A percentile compares a stretch with the other conserved stretches of the same genome.
Conservation (phyloP, 2,888 invertebrate genomes). For the Beris chalybata region DNA sequence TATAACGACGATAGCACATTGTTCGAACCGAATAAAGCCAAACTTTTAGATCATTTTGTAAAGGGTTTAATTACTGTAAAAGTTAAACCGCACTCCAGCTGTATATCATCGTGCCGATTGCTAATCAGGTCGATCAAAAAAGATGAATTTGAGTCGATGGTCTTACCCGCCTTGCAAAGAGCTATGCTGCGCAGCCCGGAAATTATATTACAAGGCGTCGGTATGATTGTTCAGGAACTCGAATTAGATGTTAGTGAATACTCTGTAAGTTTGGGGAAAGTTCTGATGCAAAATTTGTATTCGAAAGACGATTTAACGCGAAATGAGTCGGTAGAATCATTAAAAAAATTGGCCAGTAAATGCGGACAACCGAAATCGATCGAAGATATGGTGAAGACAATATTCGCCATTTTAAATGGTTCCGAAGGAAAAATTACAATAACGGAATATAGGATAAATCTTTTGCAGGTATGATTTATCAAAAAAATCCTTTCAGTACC, state of each 20-base stretch:
- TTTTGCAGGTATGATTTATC: slow-evolving; percentile 65
- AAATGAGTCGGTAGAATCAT: slow-evolving; percentile 71
- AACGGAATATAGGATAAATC: slow-evolving; percentile 83
- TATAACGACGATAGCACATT: slow-evolving; percentile 46
- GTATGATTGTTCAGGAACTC: slow-evolving; percentile 71
- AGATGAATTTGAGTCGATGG: slow-evolving; percentile 69
- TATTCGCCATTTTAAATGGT: slow-evolving; percentile 83
- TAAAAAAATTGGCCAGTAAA: slow-evolving; percentile 70
- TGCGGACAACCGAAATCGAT: slow-evolving; percentile 69
- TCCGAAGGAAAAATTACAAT: slow-evolving; percentile 89
- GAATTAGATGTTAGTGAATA: slow-evolving; percentile 76
- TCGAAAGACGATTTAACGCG: slow-evolving; percentile 82
- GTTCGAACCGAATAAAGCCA: slow-evolving; percentile 44
- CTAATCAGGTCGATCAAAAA: slow-evolving; percentile 66
- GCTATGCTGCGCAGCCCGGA: slow-evolving; percentile 93
- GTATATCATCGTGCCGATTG: slow-evolving; percentile 68
- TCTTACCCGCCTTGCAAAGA: slow-evolving; percentile 86
- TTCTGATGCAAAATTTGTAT: slow-evolving; percentile 78
- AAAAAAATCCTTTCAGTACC: too few species aligned
- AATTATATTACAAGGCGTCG: slow-evolving; percentile 80
- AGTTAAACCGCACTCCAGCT: slow-evolving; percentile 69
- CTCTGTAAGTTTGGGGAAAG: slow-evolving; percentile 77
- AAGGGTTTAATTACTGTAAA: slow-evolving; percentile 79
- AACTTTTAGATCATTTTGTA: slow-evolving; percentile 69
- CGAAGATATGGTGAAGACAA: slow-evolving; percentile 66